A percentile compares a stretch with the other conserved stretches of the same genome.
Evolutionary conservation across 1,140 invertebrate genomes (phyloP).

Genomic region (Caenorhabditis tropicalis): DNA sequence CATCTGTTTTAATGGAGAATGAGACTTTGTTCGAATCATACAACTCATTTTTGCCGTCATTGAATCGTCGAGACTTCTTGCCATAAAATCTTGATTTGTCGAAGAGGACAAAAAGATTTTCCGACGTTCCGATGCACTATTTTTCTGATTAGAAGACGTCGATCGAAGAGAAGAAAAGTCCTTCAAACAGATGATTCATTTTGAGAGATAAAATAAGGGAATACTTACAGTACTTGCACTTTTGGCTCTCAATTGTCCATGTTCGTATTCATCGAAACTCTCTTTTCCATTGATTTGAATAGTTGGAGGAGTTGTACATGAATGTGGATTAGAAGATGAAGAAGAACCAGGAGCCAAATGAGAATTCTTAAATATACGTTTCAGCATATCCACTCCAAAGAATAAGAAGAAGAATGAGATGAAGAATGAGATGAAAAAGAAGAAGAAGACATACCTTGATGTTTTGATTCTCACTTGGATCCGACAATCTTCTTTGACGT

Average conservation of each 20-base stretch:
- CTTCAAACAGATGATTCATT: neutral
- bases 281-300: conserved; percentile 56
- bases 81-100: conserved; percentile 27
- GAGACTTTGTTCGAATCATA: conserved; percentile 37
- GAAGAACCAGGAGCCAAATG: neutral
- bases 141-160: neutral
- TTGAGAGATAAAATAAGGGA: neutral
- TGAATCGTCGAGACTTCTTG: conserved; percentile 50
- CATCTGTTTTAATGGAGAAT: conserved; percentile 56
- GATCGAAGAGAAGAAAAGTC: conserved; percentile 6
- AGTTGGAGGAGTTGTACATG: conserved; percentile 48
- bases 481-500: conserved; percentile 31
- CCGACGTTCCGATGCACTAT: neutral
- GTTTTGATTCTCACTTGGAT: conserved; percentile 22
- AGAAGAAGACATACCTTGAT: neutral
- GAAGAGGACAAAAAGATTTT: conserved; percentile 27
- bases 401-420: neutral
- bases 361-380: conserved; percentile 3
- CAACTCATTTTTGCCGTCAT: conserved; percentile 50
- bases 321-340: neutral
- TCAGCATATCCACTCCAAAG: neutral
- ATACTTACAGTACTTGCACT: conserved; percentile 6
- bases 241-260: conserved; percentile 15
- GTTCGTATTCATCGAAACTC: conserved; percentile 45
- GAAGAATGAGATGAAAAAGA: neutral